phyloP scores from a whole-genome alignment of 2,888 invertebrate species.

The Sipunculus nudus region DNA sequence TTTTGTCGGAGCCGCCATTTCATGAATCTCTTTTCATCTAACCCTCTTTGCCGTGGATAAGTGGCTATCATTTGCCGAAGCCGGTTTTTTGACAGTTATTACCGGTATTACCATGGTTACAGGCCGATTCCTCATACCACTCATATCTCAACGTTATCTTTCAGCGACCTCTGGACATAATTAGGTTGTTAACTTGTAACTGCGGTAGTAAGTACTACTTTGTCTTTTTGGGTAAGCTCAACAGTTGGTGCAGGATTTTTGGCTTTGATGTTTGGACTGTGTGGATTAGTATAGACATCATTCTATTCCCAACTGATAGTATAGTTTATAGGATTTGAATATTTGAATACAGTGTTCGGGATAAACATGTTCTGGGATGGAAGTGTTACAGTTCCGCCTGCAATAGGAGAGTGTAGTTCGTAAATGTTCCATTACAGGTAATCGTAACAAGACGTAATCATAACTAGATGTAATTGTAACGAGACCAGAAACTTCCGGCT shows the following conservation, averaged over 20 bases:
- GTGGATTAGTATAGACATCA: slow-evolving; percentile 10
- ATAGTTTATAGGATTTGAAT: slow-evolving; percentile 1
- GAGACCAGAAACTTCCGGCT: no score
- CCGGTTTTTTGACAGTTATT: background rate
- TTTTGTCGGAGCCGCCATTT: slow-evolving; percentile 4
- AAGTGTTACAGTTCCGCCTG: slow-evolving; percentile 6
- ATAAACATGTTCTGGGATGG: slow-evolving; percentile 6
- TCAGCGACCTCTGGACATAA: no score
- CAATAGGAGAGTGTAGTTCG: no score
- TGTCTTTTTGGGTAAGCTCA: no score
- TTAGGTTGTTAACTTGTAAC: no score
- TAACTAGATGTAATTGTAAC: no score
- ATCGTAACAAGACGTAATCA: no score
- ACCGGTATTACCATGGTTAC: no score
- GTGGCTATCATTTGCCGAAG: background rate
- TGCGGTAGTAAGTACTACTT: no score
- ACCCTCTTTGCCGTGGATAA: background rate
- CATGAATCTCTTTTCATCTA: slow-evolving; percentile 3
- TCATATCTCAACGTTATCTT: no score
- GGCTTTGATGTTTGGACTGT: slow-evolving; percentile 9
- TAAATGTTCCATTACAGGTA: no score
- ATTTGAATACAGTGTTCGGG: slow-evolving; percentile 7
- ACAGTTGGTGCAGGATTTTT: background rate
- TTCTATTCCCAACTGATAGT: slow-evolving; percentile 7
- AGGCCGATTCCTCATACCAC: no score